Evolutionary conservation across 2,113 vertebrate genomes (phyloP).

Genomic region (human): GRCh38 chr13:30998001-30998500

Average conservation of each 20-base stretch:
- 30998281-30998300: slow-evolving; percentile 13
- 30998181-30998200: neutral
- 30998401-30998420: neutral
- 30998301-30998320: slow-evolving; percentile 21
- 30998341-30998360: slow-evolving; percentile 73
- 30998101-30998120: neutral
- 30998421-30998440: neutral
- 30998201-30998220: neutral
- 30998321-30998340: slow-evolving; percentile 61
- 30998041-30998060: neutral
- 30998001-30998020: neutral
- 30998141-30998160: neutral
- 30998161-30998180: neutral
- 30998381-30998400: slow-evolving; percentile 67
- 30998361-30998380: slow-evolving; percentile 73
- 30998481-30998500: slow-evolving; percentile 63
- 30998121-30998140: neutral
- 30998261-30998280: slow-evolving; percentile 2
- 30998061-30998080: neutral
- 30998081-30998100: neutral
- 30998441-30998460: slow-evolving; percentile 67
- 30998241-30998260: neutral
- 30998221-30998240: neutral
- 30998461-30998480: slow-evolving; percentile 78
- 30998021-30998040: neutral